Conservation (phyloP, 1,140 invertebrate species). For the Ericerus pela region DNA sequence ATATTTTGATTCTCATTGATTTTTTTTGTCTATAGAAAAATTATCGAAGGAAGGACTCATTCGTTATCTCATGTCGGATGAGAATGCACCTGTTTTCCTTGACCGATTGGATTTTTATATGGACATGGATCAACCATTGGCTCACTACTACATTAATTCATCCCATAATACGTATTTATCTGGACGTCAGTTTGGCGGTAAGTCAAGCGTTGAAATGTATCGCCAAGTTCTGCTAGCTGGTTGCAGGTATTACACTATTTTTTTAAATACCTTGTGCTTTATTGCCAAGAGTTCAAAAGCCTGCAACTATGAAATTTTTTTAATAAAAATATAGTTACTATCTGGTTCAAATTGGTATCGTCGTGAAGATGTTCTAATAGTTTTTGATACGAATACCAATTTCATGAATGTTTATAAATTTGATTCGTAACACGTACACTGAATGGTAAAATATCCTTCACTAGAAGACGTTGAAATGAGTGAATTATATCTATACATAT, state of each 20-base stretch:
- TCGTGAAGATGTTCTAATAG: neutral
- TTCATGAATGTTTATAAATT: neutral
- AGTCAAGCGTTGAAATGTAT: slow-evolving; percentile 97
- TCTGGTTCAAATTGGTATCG: too few relatives aligned
- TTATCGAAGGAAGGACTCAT: slow-evolving; percentile 89
- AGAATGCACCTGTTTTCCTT: slow-evolving; percentile 96
- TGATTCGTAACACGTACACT: too few relatives aligned
- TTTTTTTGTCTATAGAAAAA: slow-evolving; percentile 35
- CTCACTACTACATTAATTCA: slow-evolving; percentile 98
- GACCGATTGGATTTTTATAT: slow-evolving; percentile 93
- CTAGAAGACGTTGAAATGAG: too few relatives aligned
- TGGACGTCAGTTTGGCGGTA: slow-evolving; percentile 93
- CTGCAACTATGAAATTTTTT: too few relatives aligned
- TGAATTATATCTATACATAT: too few relatives aligned
- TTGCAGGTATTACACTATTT: slow-evolving; percentile 50
- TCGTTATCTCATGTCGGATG: slow-evolving; percentile 96
- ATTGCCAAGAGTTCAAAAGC: too few relatives aligned
- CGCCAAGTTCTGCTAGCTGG: slow-evolving; percentile 88
- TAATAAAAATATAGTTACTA: too few relatives aligned
- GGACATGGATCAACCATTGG: slow-evolving; percentile 96
- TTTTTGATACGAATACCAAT: neutral
- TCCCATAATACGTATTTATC: slow-evolving; percentile 98
- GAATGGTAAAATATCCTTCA: too few relatives aligned
- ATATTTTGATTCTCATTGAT: too few relatives aligned
- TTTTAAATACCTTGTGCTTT: too few relatives aligned